Evolutionary conservation across 2,888 invertebrate genomes (phyloP).

Genomic region (Melipona beecheii): DNA sequence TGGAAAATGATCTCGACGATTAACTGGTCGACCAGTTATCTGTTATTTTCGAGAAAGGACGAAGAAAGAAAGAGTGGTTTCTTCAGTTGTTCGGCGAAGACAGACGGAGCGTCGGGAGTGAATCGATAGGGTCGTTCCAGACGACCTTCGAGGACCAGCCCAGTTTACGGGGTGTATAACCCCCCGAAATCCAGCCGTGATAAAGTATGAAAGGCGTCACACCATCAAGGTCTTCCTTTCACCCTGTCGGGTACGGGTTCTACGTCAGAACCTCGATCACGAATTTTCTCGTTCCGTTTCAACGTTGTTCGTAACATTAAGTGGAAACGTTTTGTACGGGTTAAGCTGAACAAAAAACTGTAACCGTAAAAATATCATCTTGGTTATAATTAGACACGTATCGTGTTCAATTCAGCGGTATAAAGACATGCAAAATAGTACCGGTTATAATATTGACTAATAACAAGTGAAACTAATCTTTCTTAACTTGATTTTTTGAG

Average conservation of each 20-base stretch:
- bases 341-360: too few relatives aligned
- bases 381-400: too few relatives aligned
- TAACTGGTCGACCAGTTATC: accelerated
- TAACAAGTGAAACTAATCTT: too few relatives aligned
- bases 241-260: neutral
- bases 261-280: neutral
- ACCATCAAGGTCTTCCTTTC: slow-evolving; percentile 22
- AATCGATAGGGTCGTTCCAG: slow-evolving; percentile 82
- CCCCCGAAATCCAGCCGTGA: slow-evolving; percentile 66
- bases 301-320: neutral
- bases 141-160: slow-evolving; percentile 79
- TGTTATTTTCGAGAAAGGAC: neutral
- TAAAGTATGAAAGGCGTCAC: slow-evolving; percentile 36
- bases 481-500: too few relatives aligned
- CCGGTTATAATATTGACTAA: too few relatives aligned
- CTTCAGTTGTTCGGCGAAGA: slow-evolving; percentile 11
- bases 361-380: too few relatives aligned
- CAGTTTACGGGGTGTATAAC: slow-evolving; percentile 57
- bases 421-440: too few relatives aligned
- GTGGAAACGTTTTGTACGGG: neutral
- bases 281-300: neutral
- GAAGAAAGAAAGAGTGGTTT: neutral
- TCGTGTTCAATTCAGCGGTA: too few relatives aligned
- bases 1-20: neutral
- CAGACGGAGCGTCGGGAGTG: slow-evolving; percentile 63